These are phyloP conservation scores for Schmidtea mediterranea DNA, from an alignment of 1,140 invertebrate genomes.

Conservation along the genomic window DNA sequence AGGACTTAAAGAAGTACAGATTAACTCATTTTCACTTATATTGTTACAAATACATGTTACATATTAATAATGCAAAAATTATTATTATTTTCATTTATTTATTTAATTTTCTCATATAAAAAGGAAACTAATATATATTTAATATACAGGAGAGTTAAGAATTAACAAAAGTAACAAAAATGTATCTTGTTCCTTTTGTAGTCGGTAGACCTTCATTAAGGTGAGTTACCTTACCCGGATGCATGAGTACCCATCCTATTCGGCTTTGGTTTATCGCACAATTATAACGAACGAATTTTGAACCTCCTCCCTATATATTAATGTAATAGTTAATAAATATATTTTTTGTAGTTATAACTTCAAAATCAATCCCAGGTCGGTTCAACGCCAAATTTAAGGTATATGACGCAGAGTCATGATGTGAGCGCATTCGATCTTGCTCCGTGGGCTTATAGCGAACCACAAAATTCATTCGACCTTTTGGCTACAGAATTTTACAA, in stretches of 20 bases:
- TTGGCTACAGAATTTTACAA: conserved; percentile 37
- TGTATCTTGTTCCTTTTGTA: conserved; percentile 73
- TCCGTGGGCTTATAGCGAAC: conserved; percentile 82
- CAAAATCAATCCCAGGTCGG: conserved; percentile 36
- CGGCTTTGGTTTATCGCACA: conserved; percentile 62
- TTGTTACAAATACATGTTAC: no score
- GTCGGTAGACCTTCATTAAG: conserved; percentile 71
- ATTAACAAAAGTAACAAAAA: conserved; percentile 98
- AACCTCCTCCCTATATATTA: conserved; percentile 55
- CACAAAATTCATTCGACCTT: conserved; percentile 86
- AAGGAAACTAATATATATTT: background rate
- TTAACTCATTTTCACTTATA: no score
- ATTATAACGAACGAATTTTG: conserved; percentile 73
- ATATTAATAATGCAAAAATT: no score
- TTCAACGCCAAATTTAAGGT: conserved; percentile 93
- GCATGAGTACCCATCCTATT: conserved; percentile 78
- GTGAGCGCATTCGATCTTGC: conserved; percentile 64
- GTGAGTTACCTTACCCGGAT: conserved; percentile 80
- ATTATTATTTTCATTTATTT: background rate
- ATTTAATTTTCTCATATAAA: background rate
- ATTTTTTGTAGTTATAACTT: conserved; percentile 22
- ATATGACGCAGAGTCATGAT: conserved; percentile 92
- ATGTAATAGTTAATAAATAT: no score
- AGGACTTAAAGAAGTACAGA: no score
- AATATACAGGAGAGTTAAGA: conserved; percentile 35